Conservation (phyloP, 2,797 vertebrate genomes). For the Sphenodon punctatus region DNA sequence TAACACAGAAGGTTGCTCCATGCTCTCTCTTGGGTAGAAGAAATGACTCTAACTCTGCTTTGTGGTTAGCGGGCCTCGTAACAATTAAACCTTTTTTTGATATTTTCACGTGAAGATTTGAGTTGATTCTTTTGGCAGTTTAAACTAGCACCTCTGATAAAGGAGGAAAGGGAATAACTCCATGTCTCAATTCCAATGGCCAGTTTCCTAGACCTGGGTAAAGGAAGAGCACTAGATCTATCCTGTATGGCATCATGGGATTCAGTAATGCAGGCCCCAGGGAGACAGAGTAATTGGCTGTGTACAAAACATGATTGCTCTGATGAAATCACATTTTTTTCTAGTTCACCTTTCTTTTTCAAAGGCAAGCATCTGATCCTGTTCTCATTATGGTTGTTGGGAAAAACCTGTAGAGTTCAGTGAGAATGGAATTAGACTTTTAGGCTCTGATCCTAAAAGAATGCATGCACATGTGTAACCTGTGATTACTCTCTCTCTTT, state of each 20-base stretch:
- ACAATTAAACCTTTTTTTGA: no score
- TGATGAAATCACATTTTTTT: conserved; percentile 38
- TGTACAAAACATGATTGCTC: conserved; percentile 48
- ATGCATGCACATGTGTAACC: conserved; percentile 20
- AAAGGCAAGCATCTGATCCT: no score
- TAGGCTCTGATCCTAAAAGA: conserved; percentile 36
- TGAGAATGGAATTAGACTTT: conserved; percentile 32
- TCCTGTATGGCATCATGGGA: not conserved
- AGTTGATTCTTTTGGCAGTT: not conserved
- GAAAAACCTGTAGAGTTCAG: conserved; percentile 33
- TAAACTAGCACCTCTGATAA: not conserved
- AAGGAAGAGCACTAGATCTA: not conserved
- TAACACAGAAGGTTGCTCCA: no score
- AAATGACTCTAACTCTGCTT: no score
- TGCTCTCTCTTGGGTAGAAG: no score
- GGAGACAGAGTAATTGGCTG: conserved; percentile 55
- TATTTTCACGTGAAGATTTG: not conserved
- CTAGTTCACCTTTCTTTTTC: no score
- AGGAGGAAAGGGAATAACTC: not conserved
- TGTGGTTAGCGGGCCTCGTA: no score
- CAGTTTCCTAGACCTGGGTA: not conserved
- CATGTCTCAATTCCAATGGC: not conserved
- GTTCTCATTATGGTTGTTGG: conserved; percentile 46
- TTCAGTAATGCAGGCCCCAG: not conserved
- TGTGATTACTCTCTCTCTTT: no score